phyloP scores from a whole-genome alignment of 2,797 vertebrate species.

The Melanotaenia nigrans region DNA sequence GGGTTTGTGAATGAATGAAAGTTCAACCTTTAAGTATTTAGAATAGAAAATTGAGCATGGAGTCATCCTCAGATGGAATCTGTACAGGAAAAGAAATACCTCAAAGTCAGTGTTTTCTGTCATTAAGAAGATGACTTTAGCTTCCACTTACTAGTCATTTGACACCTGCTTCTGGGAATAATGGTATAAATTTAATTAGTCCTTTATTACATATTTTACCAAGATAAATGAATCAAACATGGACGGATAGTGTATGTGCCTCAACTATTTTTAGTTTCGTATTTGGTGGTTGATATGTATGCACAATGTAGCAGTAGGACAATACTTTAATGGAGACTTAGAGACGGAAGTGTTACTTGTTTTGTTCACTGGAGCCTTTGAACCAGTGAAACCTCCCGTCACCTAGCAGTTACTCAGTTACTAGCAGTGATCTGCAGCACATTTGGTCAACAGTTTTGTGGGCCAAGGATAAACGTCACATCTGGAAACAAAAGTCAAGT shows the following conservation, averaged over 20 bases:
- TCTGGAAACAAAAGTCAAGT: not conserved
- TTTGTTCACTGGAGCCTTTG: not conserved
- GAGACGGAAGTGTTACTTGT: not conserved
- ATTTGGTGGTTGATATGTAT: not conserved
- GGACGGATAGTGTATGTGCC: not conserved
- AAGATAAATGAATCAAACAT: too few species aligned
- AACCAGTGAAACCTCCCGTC: conserved; percentile 1
- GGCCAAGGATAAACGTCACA: not conserved
- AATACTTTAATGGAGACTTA: not conserved
- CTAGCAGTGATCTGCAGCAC: not conserved
- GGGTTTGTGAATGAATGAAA: not conserved
- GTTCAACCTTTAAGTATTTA: not conserved
- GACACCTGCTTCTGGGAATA: not conserved
- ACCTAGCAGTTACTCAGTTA: too few species aligned
- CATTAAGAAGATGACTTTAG: too few species aligned
- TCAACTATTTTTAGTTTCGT: not conserved
- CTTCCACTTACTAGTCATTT: not conserved
- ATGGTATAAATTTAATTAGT: not conserved
- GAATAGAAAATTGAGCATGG: not conserved
- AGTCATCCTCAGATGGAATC: not conserved
- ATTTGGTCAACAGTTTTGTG: not conserved
- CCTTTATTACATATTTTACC: too few species aligned
- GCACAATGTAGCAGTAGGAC: too few species aligned
- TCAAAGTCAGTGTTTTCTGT: not conserved
- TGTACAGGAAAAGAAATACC: not conserved